Conservation (phyloP, 2,797 vertebrate species). For the Epinephelus malabaricus region DNA sequence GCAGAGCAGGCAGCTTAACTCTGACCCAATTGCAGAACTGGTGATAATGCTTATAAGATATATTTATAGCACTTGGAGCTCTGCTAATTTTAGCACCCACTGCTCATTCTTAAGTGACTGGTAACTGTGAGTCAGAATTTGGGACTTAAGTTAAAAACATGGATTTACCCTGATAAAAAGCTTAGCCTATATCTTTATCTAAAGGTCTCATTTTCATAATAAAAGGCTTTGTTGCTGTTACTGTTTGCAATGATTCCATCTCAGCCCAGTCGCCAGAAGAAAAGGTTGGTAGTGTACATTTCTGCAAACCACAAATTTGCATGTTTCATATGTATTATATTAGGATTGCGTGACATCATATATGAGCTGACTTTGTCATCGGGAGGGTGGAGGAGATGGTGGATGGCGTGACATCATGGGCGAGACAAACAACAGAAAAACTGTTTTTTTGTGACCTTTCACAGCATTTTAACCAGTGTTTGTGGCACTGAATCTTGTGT, state of each 20-base stretch:
- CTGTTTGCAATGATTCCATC: not conserved
- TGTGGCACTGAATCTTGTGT: no score
- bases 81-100: conserved; percentile 53
- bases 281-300: no score
- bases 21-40: conserved; percentile 65
- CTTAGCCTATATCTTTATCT: conserved; percentile 22
- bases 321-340: no score
- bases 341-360: no score
- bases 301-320: no score
- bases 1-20: conserved; percentile 64
- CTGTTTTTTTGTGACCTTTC: no score
- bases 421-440: no score
- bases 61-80: conserved; percentile 61
- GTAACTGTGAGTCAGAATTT: conserved; percentile 35
- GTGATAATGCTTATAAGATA: conserved; percentile 58
- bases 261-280: not conserved
- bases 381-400: no score
- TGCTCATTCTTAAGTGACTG: conserved; percentile 41
- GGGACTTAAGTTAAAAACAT: conserved; percentile 11
- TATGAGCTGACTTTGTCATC: no score
- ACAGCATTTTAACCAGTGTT: no score
- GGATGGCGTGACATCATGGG: no score
- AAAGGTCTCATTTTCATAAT: conserved; percentile 16
- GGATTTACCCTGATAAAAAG: conserved; percentile 27
- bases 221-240: not conserved